phyloP scores from a whole-genome alignment of 2,888 invertebrate genomes.

The Apamea monoglypha region DNA sequence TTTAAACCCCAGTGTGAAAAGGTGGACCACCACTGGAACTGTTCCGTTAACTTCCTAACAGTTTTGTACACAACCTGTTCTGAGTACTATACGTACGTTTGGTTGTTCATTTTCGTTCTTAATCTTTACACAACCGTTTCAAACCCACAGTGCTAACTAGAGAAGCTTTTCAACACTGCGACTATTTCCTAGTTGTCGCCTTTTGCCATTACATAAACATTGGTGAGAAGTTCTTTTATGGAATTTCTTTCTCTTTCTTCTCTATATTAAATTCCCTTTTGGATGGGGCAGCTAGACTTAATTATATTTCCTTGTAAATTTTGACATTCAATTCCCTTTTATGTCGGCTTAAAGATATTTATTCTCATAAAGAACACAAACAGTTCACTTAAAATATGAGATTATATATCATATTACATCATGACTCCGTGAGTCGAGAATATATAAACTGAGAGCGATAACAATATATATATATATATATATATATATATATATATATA shows the following conservation, averaged over 20 bases:
- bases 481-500: too few species aligned
- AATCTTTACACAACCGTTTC: not conserved
- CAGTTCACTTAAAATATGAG: too few species aligned
- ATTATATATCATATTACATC: too few species aligned
- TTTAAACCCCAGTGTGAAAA: not conserved
- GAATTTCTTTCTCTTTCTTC: not conserved
- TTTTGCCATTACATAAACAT: not conserved
- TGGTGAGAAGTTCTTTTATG: not conserved
- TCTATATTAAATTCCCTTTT: not conserved
- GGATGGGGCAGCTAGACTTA: not conserved
- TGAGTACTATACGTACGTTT: not conserved
- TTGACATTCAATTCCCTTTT: not conserved
- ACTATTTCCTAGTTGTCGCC: not conserved
- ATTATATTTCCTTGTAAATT: not conserved
- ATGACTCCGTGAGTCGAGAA: too few species aligned
- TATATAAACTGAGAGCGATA: too few species aligned
- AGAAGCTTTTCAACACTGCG: not conserved
- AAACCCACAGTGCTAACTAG: not conserved
- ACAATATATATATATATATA: too few species aligned
- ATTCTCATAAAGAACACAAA: too few species aligned
- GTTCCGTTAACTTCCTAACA: not conserved
- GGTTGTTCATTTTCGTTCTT: not conserved
- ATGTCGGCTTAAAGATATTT: too few species aligned
- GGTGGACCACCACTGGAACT: not conserved
- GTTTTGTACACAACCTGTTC: slow-evolving; percentile 4